phyloP scores from a whole-genome alignment of 37 sponge, comb jelly and placozoan genomes.

The Dysidea cf. avara region DNA sequence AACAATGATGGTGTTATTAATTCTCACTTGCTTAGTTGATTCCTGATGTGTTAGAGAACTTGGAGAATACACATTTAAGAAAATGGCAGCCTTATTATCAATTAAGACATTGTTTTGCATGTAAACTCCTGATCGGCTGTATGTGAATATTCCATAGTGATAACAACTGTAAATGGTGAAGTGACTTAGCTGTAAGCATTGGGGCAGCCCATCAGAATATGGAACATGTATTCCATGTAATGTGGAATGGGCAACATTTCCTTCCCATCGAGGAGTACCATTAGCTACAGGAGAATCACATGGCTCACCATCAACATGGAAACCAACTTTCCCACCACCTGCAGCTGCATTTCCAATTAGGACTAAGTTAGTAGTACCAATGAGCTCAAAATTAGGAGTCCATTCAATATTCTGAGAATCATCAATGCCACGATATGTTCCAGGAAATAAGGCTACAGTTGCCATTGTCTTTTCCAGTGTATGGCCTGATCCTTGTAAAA shows the following conservation, averaged over 20 bases:
- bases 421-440: constrained; percentile 39
- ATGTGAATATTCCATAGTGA: too few relatives aligned
- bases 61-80: constrained; percentile 72
- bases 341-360: too few relatives aligned
- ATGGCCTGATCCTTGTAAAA: too few relatives aligned
- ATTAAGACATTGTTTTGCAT: too few relatives aligned
- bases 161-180: constrained; percentile 66
- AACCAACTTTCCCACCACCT: constrained; percentile 76
- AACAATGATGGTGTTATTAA: constrained; percentile 51
- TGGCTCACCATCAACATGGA: too few relatives aligned
- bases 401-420: constrained; percentile 55
- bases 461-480: constrained; percentile 63
- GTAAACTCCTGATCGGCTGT: constrained; percentile 46
- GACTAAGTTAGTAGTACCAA: constrained; percentile 20
- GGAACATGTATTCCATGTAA: too few relatives aligned
- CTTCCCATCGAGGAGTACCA: constrained; percentile 18
- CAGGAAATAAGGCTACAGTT: constrained; percentile 59
- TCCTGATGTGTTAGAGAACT: constrained; percentile 40
- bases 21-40: constrained; percentile 45
- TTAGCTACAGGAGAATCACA: background rate
- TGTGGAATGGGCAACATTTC: constrained; percentile 82
- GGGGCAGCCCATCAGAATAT: too few relatives aligned
- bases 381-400: constrained; percentile 73
- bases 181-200: constrained; percentile 49
- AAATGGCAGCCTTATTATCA: constrained; percentile 81